These are phyloP conservation scores for Melinopterus prodromus DNA, from an alignment of 2,888 invertebrate species.

Conservation along the genomic window DNA sequence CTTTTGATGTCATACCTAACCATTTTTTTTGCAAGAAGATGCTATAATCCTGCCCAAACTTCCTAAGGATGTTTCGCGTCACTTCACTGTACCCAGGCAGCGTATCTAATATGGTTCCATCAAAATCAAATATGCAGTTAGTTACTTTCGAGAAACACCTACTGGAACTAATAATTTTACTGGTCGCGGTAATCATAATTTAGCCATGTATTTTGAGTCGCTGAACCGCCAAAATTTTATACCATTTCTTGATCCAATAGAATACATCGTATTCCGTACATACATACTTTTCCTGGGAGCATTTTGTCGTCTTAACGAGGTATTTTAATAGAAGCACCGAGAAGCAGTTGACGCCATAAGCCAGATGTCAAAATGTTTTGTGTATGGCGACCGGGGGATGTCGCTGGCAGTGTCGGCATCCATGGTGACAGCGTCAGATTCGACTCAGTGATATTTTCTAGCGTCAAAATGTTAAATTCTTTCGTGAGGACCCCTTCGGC, in stretches of 20 bases:
- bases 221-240: neutral
- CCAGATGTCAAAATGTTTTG: too few relatives aligned
- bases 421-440: slow-evolving; percentile 11
- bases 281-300: too few relatives aligned
- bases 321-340: too few relatives aligned
- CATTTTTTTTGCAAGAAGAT: slow-evolving; percentile 10
- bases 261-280: too few relatives aligned
- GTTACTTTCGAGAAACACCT: slow-evolving; percentile 22
- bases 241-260: too few relatives aligned
- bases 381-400: neutral
- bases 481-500: neutral
- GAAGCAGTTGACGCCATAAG: too few relatives aligned
- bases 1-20: slow-evolving; percentile 8
- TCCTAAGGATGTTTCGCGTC: neutral
- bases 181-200: neutral
- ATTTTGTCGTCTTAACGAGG: too few relatives aligned
- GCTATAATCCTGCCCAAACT: slow-evolving; percentile 10
- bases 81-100: slow-evolving; percentile 6
- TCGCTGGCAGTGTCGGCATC: neutral
- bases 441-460: slow-evolving; percentile 8
- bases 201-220: neutral
- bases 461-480: slow-evolving; percentile 23
- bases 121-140: slow-evolving; percentile 35
- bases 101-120: slow-evolving; percentile 32
- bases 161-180: neutral